Evolutionary conservation across 2,113 vertebrate species (phyloP).

Genomic region (Vombatus ursinus): DNA sequence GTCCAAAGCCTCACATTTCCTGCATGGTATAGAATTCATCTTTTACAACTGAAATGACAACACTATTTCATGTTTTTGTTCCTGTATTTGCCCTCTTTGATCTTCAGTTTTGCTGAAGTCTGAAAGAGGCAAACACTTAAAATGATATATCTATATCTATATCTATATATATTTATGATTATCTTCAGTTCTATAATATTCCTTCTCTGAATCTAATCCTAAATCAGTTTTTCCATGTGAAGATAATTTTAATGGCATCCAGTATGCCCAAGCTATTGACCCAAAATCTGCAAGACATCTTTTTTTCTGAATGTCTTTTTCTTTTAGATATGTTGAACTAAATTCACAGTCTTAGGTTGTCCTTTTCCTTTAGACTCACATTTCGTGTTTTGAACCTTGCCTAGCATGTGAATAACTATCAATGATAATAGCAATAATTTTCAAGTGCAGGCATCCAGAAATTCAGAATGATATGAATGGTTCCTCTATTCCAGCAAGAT

Average conservation of each 20-base stretch:
- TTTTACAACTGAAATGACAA: no score
- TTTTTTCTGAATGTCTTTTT: neutral
- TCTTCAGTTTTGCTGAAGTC: neutral
- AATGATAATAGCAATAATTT: conserved; percentile 61
- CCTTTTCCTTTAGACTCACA: conserved; percentile 9
- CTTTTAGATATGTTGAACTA: neutral
- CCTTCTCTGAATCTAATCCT: neutral
- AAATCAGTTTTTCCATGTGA: neutral
- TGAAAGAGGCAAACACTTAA: neutral
- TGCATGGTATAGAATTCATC: neutral
- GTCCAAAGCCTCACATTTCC: neutral
- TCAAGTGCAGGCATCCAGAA: conserved; percentile 64
- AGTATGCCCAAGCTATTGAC: neutral
- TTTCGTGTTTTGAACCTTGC: conserved; percentile 19
- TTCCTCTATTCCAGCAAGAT: conserved; percentile 23
- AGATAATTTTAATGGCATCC: neutral
- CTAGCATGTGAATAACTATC: conserved; percentile 15
- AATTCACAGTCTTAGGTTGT: conserved; percentile 1
- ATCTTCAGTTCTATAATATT: neutral
- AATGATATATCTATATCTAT: no score
- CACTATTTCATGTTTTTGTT: neutral
- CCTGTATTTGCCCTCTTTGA: neutral
- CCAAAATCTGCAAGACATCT: neutral
- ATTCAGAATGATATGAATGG: conserved; percentile 59
- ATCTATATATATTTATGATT: neutral